Evolutionary conservation across 2,888 invertebrate species (phyloP).

Genomic region (Caenorhabditis doughertyi): DNA sequence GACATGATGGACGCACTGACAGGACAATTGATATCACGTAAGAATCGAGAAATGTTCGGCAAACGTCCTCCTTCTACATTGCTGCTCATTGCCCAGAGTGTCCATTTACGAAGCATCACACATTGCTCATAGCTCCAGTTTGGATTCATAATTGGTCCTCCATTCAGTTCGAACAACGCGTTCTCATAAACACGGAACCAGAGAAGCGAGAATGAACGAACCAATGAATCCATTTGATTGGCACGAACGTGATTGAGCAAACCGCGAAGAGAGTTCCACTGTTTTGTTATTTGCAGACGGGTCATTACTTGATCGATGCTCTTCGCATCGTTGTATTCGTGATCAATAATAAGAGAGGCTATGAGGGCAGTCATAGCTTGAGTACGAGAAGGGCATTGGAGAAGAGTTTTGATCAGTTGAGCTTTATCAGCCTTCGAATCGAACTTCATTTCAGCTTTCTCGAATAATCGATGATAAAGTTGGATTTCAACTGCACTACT

Average conservation of each 20-base stretch:
- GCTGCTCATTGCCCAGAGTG: slow-evolving; percentile 58
- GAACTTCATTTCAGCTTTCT: slow-evolving; percentile 37
- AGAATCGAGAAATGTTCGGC: slow-evolving; percentile 36
- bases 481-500: slow-evolving; percentile 16
- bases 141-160: slow-evolving; percentile 15
- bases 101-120: slow-evolving; percentile 55
- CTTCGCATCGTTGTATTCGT: slow-evolving; percentile 52
- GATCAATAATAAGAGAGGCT: slow-evolving; percentile 59
- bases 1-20: slow-evolving; percentile 52
- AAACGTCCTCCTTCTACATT: slow-evolving; percentile 59
- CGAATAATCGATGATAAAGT: slow-evolving; percentile 38
- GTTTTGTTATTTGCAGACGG: slow-evolving; percentile 53
- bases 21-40: slow-evolving; percentile 53
- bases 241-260: slow-evolving; percentile 43
- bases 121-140: slow-evolving; percentile 56
- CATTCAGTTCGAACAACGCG: slow-evolving; percentile 46
- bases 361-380: slow-evolving; percentile 49
- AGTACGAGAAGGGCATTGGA: slow-evolving; percentile 55
- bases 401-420: slow-evolving; percentile 46
- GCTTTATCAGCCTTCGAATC: slow-evolving; percentile 29
- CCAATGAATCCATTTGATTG: slow-evolving; percentile 35
- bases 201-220: slow-evolving; percentile 53
- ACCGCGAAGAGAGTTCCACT: slow-evolving; percentile 46
- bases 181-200: slow-evolving; percentile 65
- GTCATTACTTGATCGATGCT: slow-evolving; percentile 59